Evolutionary conservation across 1,140 invertebrate species (phyloP).

Genomic region (Tetramorium parvispinum): DNA sequence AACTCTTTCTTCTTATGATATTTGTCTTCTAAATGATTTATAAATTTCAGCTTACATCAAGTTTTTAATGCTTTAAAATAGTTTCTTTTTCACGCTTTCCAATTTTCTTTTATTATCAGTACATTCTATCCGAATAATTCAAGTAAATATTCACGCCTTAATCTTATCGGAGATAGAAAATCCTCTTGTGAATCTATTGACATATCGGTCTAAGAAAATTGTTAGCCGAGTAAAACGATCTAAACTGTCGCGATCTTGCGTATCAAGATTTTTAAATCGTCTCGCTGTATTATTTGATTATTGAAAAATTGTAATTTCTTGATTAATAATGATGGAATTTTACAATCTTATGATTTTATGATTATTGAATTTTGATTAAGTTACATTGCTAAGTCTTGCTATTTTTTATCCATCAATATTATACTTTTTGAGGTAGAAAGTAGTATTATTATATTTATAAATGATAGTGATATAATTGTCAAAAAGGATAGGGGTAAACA

Average conservation of each 20-base stretch:
- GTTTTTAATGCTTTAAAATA: neutral
- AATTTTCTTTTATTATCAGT: conserved; percentile 54
- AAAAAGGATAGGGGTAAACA: neutral
- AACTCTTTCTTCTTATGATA: neutral
- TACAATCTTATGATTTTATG: neutral
- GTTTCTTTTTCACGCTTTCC: neutral
- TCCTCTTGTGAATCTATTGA: conserved; percentile 66
- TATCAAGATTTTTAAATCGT: conserved; percentile 44
- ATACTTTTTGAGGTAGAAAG: neutral
- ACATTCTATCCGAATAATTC: conserved; percentile 48
- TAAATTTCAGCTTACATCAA: neutral
- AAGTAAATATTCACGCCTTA: conserved; percentile 23
- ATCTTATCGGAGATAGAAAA: conserved; percentile 54
- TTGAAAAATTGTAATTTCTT: conserved; percentile 59
- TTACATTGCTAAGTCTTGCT: neutral
- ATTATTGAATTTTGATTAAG: neutral
- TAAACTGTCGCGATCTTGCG: conserved; percentile 33
- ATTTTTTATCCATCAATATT: neutral
- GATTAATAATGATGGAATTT: conserved; percentile 30
- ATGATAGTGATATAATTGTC: neutral
- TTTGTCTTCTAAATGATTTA: neutral
- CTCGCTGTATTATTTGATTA: conserved; percentile 40
- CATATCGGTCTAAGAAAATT: conserved; percentile 68
- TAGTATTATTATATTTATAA: neutral
- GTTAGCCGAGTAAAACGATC: conserved; percentile 62